These are phyloP conservation scores for Drosophila santomea DNA, from an alignment of 1,140 invertebrate genomes.

Conservation along the genomic window DNA sequence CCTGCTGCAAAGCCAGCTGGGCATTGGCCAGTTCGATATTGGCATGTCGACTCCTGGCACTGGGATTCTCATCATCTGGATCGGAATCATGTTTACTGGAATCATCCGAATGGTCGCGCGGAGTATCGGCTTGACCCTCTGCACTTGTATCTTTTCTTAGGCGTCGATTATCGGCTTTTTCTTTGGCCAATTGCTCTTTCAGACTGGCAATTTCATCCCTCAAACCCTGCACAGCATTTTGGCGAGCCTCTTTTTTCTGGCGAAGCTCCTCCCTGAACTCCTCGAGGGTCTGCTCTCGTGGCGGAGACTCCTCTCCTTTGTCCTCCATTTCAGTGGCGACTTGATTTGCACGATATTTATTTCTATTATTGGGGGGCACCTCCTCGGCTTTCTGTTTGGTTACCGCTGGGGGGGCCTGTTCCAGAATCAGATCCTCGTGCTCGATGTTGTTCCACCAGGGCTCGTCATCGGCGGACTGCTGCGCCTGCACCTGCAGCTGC, in stretches of 20 bases:
- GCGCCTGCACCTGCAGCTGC: constrained; percentile 13
- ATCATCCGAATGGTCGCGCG: constrained; percentile 51
- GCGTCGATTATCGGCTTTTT: constrained; percentile 85
- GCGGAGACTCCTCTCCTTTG: constrained; percentile 8
- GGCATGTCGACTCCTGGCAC: constrained; percentile 85
- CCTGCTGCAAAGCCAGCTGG: constrained; percentile 86
- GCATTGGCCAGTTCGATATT: constrained; percentile 87
- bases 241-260: constrained; percentile 86
- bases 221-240: constrained; percentile 86
- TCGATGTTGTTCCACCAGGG: constrained; percentile 82
- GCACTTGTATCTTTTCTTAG: constrained; percentile 66
- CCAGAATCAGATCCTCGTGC: constrained; percentile 74
- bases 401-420: constrained; percentile 39
- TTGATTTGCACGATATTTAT: neutral
- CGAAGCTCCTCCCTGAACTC: constrained; percentile 87
- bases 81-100: constrained; percentile 22
- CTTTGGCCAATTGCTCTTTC: constrained; percentile 85
- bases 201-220: constrained; percentile 86
- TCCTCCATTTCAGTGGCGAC: neutral
- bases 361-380: neutral
- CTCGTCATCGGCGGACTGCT: constrained; percentile 48
- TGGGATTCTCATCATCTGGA: constrained; percentile 84
- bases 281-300: constrained; percentile 76
- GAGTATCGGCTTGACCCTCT: neutral
- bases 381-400: neutral